phyloP scores from a whole-genome alignment of 2,888 invertebrate species.

The Venusia cambrica region DNA sequence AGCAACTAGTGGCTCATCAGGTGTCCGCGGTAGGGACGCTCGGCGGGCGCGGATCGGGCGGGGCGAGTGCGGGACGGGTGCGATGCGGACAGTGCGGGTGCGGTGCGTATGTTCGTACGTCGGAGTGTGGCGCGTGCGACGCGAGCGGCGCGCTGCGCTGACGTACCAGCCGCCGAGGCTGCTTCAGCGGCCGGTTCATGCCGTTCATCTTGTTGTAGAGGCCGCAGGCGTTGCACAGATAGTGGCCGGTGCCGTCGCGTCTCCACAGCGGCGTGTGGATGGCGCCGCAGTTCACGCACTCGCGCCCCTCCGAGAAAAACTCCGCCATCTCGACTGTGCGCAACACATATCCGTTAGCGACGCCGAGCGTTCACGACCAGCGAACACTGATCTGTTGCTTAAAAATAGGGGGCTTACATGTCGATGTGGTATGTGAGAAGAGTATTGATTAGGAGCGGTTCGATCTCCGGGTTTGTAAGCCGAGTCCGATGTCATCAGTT shows the following conservation, averaged over 20 bases:
- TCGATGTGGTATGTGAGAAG: slow-evolving; percentile 7
- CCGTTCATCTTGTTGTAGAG: slow-evolving; percentile 99
- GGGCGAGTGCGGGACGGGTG: slow-evolving; percentile 29
- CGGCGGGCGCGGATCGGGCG: slow-evolving; percentile 65
- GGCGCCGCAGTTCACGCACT: slow-evolving; percentile 99
- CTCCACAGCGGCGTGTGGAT: slow-evolving; percentile 99
- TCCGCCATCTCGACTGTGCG: slow-evolving; percentile 84
- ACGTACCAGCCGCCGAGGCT: slow-evolving; percentile 98
- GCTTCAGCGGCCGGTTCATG: slow-evolving; percentile 97
- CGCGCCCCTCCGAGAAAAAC: slow-evolving; percentile 95
- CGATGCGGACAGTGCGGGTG: slow-evolving; percentile 49
- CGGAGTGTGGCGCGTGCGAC: slow-evolving; percentile 57
- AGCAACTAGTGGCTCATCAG: slow-evolving; percentile 28
- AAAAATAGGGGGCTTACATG: no score
- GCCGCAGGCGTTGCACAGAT: slow-evolving; percentile 99
- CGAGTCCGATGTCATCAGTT: no score
- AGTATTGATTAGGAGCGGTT: neutral
- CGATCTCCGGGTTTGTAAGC: no score
- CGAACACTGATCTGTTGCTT: no score
- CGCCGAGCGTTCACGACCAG: slow-evolving; percentile 39
- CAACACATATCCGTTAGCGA: slow-evolving; percentile 39
- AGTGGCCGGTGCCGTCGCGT: slow-evolving; percentile 99
- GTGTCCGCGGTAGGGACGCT: slow-evolving; percentile 45
- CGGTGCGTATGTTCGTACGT: no score
- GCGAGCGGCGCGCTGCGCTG: slow-evolving; percentile 71